Percentiles rank a stretch among this genome's conserved stretches.
Conservation (phyloP, 2,113 vertebrate species). For the Lucifuga dentata region DNA sequence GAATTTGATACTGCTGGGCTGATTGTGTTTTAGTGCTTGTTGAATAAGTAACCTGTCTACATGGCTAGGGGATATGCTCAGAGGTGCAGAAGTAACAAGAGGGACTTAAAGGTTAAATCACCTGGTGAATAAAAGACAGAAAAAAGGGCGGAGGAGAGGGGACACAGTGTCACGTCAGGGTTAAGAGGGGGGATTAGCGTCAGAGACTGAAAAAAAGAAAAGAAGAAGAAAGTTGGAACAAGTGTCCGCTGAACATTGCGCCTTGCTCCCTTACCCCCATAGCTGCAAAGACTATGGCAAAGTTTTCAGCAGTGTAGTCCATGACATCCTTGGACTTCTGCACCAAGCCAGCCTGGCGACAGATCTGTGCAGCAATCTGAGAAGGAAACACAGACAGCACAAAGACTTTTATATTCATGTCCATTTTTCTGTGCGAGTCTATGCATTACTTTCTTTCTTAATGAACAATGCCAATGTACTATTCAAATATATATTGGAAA, state of each 20-base stretch:
- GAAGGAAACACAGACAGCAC: neutral
- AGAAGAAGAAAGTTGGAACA: conserved; percentile 24
- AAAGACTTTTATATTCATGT: too few relatives aligned
- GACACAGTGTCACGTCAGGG: conserved; percentile 60
- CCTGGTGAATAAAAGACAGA: conserved; percentile 71
- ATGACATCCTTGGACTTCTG: conserved; percentile 87
- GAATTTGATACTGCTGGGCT: conserved; percentile 63
- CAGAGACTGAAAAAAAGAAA: neutral
- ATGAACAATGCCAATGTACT: too few relatives aligned
- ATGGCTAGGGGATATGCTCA: conserved; percentile 63
- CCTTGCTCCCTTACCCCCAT: conserved; percentile 82
- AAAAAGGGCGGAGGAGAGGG: conserved; percentile 31
- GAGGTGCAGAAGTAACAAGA: conserved; percentile 73
- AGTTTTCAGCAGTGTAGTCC: conserved; percentile 87
- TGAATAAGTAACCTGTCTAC: conserved; percentile 71
- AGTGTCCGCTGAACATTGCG: neutral
- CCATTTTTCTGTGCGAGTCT: too few relatives aligned
- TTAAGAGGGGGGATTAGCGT: conserved; percentile 69
- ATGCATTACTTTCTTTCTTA: too few relatives aligned
- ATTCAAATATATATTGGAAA: too few relatives aligned
- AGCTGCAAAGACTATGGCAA: conserved; percentile 87
- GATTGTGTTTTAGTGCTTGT: conserved; percentile 53
- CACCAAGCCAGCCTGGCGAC: conserved; percentile 86
- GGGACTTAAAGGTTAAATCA: conserved; percentile 77
- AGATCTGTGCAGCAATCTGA: conserved; percentile 88